Evolutionary conservation across 2,113 vertebrate species (phyloP).

Genomic region (Amphiprion ocellaris): DNA sequence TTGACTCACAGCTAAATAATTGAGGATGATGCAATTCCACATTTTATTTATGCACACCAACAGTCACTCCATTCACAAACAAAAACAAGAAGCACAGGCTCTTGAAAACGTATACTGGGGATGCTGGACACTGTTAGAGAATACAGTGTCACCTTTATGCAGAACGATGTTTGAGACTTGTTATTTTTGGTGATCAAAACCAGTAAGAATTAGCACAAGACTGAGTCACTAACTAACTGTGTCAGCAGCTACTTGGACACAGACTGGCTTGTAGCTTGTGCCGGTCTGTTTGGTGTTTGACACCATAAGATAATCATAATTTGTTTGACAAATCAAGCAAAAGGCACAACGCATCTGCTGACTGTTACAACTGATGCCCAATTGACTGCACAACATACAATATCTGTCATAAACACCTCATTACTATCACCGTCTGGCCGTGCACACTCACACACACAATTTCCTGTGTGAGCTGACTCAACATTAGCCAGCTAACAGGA

Average conservation of each 20-base stretch:
- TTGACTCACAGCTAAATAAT: neutral
- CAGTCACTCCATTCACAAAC: slow-evolving; percentile 14
- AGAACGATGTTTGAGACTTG: neutral
- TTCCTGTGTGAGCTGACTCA: slow-evolving; percentile 35
- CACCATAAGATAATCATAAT: slow-evolving; percentile 36
- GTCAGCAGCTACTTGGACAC: slow-evolving; percentile 13
- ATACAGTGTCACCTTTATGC: slow-evolving; percentile 39
- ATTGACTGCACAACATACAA: slow-evolving; percentile 55
- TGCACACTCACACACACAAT: neutral
- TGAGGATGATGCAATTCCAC: slow-evolving; percentile 11
- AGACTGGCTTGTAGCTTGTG: slow-evolving; percentile 1
- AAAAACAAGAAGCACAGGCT: slow-evolving; percentile 15
- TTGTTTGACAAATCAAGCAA: slow-evolving; percentile 54
- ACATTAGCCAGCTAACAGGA: slow-evolving; percentile 41
- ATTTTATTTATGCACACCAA: slow-evolving; percentile 14
- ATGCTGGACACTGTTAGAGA: slow-evolving; percentile 37
- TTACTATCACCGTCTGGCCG: slow-evolving; percentile 54
- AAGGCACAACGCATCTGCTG: slow-evolving; percentile 43
- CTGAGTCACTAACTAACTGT: slow-evolving; percentile 2
- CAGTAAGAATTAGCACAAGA: slow-evolving; percentile 4
- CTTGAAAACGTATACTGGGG: neutral
- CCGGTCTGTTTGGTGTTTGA: slow-evolving; percentile 12
- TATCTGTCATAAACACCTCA: slow-evolving; percentile 60
- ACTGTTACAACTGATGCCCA: slow-evolving; percentile 42
- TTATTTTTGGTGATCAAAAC: slow-evolving; percentile 3